Conservation (phyloP, 2,113 vertebrate species). For the Petaurus breviceps region DNA sequence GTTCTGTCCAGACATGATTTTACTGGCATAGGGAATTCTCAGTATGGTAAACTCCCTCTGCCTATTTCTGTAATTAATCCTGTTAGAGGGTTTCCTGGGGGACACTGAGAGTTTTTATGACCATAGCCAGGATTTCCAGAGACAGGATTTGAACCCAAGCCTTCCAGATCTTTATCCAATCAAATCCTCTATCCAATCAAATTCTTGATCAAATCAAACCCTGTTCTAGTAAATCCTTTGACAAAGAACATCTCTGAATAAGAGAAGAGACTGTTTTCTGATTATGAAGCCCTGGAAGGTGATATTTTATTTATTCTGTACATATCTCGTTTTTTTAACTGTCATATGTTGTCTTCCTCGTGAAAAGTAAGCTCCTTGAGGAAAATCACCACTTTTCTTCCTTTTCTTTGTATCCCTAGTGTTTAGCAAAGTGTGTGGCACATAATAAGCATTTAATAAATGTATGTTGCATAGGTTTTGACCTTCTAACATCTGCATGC, state of each 20-base stretch:
- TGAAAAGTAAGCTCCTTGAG: background rate
- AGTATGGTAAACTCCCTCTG: background rate
- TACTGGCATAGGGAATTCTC: background rate
- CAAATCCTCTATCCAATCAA: background rate
- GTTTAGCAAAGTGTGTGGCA: background rate
- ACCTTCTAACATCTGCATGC: background rate
- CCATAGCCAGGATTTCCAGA: background rate
- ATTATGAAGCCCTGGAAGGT: background rate
- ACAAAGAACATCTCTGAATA: background rate
- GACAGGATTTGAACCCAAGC: background rate
- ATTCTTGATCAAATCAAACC: background rate
- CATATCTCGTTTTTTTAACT: background rate
- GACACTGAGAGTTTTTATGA: background rate
- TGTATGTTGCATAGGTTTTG: background rate
- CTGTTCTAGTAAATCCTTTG: conserved; percentile 15
- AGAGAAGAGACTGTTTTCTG: background rate
- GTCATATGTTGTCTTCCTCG: background rate
- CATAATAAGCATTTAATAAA: background rate
- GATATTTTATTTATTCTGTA: background rate
- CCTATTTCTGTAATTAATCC: background rate
- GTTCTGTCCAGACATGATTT: background rate
- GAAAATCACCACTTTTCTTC: background rate
- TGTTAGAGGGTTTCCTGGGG: background rate
- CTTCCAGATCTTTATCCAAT: background rate
- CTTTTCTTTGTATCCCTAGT: background rate